Base-by-base conservation (phyloP, 23 tunicate species). In the Trididemnum clinides region DNA sequence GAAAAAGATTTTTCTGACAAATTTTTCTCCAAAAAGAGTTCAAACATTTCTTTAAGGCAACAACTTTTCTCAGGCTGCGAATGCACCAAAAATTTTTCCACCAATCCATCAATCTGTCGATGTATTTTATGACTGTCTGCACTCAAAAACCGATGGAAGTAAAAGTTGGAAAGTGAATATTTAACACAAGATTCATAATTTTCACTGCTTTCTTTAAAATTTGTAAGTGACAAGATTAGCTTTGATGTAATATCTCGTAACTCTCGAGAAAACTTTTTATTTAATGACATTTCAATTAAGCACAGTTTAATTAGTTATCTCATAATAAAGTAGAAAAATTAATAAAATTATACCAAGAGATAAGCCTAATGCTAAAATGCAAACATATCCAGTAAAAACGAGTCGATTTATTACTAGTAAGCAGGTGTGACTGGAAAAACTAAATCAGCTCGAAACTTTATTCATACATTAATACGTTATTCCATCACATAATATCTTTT, bases 151-250 rank as follows among this genome's bases (percentile, higher is more conserved):
- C 94, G 77, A 57, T 89, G 92, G 34, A 89, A 38, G 6, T 23
- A 30, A 57, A 94, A 88, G 19, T 89, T 85, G 5, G 94, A 89
- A 25, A 94, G 65, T 4, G 98, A 84, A 76, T 35, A 94, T 64
- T 89, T 88, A 64, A 66, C 50, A 51, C 98, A 94, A 15, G 85
- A 57, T 32, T 89, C 85, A 69, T 89, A 74, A 64, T 94, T 94
- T 32, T 73, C 85, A 50, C 85, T 81, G 22, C 79, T 80, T 34
- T 74, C 90, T 18, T 81, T 39, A 82, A 89, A 94, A 20, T 78
- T 71, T 5, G 98, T 85, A 22, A 94, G 35, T 44, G 66, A 59
- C 3, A 57, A 36, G 25, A 94, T 39, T 1, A 94, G 85, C 15
- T 64, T 54, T 4, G 94, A 54, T 3, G 98, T 85, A 2, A 87